A percentile compares a stretch with the other conserved stretches of the same genome.
Evolutionary conservation across 30 jellyfish, hydroid and myxozoan genomes (phyloP).

Genomic region (Cassiopea xamachana): DNA sequence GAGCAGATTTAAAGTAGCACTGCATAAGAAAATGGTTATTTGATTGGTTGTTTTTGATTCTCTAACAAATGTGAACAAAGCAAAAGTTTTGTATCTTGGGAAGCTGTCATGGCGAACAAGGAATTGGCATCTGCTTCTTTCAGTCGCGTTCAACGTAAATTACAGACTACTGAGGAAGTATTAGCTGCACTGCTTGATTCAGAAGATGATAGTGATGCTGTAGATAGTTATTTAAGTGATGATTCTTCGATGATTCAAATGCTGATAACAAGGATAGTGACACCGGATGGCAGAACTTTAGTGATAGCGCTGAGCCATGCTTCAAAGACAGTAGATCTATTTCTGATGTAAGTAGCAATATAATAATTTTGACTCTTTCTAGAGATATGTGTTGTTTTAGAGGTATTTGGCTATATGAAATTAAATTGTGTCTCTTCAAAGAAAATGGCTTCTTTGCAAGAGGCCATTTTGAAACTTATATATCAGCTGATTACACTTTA

Average conservation of each 20-base stretch:
- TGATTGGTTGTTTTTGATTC: not conserved
- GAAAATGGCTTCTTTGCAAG: not conserved
- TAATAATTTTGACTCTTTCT: not conserved
- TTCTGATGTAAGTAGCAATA: not conserved
- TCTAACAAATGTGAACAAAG: not conserved
- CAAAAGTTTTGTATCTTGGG: not conserved
- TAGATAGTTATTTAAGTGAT: not conserved
- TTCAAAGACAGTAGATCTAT: not conserved
- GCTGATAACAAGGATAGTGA: not conserved
- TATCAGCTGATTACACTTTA: not conserved
- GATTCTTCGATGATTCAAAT: not conserved
- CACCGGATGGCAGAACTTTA: not conserved
- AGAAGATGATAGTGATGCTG: not conserved
- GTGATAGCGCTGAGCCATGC: not conserved
- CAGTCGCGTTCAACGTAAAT: not conserved
- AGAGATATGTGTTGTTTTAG: not conserved
- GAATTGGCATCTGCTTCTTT: not conserved
- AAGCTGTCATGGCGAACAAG: not conserved
- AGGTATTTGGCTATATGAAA: not conserved
- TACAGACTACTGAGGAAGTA: not conserved
- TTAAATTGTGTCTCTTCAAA: not conserved
- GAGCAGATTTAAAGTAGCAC: not conserved
- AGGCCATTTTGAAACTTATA: not conserved
- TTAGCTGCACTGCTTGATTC: not conserved
- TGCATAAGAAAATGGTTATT: not conserved